Evolutionary conservation across 1,140 invertebrate genomes (phyloP).

Genomic region (Drosophila micromelanica): DNA sequence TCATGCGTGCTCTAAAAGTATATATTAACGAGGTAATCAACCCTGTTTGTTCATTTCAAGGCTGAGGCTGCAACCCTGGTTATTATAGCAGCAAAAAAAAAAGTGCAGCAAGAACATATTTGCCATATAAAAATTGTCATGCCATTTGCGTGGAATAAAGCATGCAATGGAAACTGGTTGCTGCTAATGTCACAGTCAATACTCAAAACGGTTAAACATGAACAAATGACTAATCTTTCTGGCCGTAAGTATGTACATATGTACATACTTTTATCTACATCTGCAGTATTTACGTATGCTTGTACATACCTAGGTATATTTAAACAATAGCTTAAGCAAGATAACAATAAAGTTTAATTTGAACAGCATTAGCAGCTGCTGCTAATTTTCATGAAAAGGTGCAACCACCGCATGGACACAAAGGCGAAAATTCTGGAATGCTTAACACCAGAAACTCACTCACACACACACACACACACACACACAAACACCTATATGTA

Average conservation of each 20-base stretch:
- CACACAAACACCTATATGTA: too few species aligned
- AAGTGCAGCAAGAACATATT: conserved; percentile 20
- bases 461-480: neutral
- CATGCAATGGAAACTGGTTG: conserved; percentile 47
- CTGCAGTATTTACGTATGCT: neutral
- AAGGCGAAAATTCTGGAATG: conserved; percentile 75
- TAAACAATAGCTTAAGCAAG: neutral
- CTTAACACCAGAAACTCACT: conserved; percentile 24
- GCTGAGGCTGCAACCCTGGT: conserved; percentile 22
- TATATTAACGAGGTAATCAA: neutral
- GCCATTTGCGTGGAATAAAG: conserved; percentile 37
- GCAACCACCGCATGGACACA: conserved; percentile 49
- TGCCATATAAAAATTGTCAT: conserved; percentile 25
- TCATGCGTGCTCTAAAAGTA: too few species aligned
- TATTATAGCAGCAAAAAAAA: conserved; percentile 7
- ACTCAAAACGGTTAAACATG: conserved; percentile 50
- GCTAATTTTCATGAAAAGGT: conserved; percentile 39
- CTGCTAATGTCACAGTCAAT: conserved; percentile 25
- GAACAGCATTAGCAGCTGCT: conserved; percentile 53
- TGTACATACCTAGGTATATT: neutral
- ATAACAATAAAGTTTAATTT: conserved; percentile 47
- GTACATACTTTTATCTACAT: conserved; percentile 5
- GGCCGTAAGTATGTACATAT: conserved; percentile 6
- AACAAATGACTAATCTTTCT: conserved; percentile 56
- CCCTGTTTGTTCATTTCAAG: conserved; percentile 6